Base-by-base conservation (phyloP, 1,140 invertebrate genomes). In the Drosophila funebris region DNA sequence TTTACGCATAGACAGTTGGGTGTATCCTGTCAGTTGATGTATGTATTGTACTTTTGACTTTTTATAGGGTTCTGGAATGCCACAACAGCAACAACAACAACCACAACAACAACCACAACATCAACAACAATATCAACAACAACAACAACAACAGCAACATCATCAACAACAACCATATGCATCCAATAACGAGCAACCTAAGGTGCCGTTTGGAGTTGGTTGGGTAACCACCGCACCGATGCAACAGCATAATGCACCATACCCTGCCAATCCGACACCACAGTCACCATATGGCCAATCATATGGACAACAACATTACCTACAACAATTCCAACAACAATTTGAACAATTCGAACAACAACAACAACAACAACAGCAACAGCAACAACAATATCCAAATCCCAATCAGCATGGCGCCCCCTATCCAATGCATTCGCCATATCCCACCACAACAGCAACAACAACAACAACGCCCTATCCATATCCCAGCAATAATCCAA, bases 41-140 rank as follows among this genome's bases (percentile, higher is more conserved):
- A 36, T 48, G 20, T 36, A 24, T 43, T 62, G 31, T 60, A 37
- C n/a, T 71, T 73, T 70, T 74, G 37, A 63, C 31, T 84, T 71
- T 7, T 91, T 90, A 66, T 91, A 91, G 90, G 90, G 90, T 77
- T 74, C 90, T 58, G 89, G 90, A 76, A 87, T 87, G 84, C 81
- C 87, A 80, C 63, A 85, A 31, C 37, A 78, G 54, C 60, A 74
- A 50, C 66, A 74, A 44, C 75, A 79, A 60, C 70, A 81, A 29
- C 80, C 76, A 41, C 24, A 9, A 18, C 41, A 43, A 13, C 44
- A 5, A 48, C 44, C 4, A 48, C 63, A 85, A 31, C 37, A 78
- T 54, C 60, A 74, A 50, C 66, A 74, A 44, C 75, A 79, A 60
- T 67, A 81, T 24, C 80, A 78, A 41, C 24, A 9, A 18, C 41